Evolutionary conservation across 1,140 invertebrate genomes (phyloP), one percentile per base, ranked within the genome.

Genomic region (Ostrea edulis): DNA sequence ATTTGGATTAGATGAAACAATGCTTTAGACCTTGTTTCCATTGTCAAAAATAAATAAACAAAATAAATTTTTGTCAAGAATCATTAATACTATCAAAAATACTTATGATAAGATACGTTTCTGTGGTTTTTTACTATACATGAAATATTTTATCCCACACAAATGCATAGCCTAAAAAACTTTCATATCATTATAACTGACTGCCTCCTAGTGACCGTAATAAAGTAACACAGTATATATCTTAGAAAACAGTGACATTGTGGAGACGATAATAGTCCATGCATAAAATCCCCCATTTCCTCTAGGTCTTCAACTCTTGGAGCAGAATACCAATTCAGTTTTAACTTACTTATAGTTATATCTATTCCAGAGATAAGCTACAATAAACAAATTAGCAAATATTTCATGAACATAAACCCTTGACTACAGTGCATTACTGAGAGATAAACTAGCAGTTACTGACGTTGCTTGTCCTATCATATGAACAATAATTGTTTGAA

Each of bases 281-380:
- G 5, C 5, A 44, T 44, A 44, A 44, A 62, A 20, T 14, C 55
- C 17, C n/a, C 14, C 55, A 62, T 17, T n/a, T n/a, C 55, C 55
- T 62, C 4, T 3, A n/a, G 55, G 55, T 62, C 55, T 62, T 62
- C n/a, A 62, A 62, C n/a, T 17, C 55, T 62, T 62, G 17, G 17
- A 77, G 25, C 29, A 14, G 9, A 77, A 77, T 29, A 7, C 25
- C 25, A 77, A 35, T 35, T 14, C 68, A 77, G 68, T 77, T 77
- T 29, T 35, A 77, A 77, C 68, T 77, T 77, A 22, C 22, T 71
- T n/a, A n/a, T 71, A 77, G 55, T 77, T 25, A 77, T 77, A 77
- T 14, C 14, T 77, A 77, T 29, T 62, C n/a, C 55, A 12, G 8
- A 77, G 68, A 77, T 77, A 77, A 77, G 22, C 22, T 35, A 14